Conservation (phyloP, 2,113 vertebrate genomes). For the Campylorhamphus procurvoides region DNA sequence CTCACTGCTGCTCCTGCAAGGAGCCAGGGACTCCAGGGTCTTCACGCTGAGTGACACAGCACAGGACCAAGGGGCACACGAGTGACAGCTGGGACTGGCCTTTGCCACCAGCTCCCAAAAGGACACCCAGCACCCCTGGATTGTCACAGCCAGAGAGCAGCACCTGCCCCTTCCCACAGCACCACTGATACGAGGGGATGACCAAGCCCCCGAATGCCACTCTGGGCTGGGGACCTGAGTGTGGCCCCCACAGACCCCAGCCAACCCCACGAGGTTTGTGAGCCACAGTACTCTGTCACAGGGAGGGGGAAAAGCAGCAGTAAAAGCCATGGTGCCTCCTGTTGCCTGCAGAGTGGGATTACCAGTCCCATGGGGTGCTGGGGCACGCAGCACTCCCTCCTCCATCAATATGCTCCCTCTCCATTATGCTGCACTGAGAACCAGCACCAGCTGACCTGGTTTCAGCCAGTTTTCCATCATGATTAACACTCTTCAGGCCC, state of each 20-base stretch:
- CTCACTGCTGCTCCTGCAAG: accelerated
- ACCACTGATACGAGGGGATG: accelerated
- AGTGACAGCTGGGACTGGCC: neutral
- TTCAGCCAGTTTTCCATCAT: constrained; percentile 64
- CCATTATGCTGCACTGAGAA: neutral
- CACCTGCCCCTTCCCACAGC: neutral
- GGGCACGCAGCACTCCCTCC: neutral
- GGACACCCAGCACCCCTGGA: accelerated
- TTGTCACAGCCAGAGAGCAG: neutral
- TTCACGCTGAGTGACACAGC: accelerated
- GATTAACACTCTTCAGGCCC: constrained; percentile 60
- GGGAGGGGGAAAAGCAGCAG: neutral
- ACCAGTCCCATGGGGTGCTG: accelerated
- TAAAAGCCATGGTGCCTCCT: neutral
- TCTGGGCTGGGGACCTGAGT: neutral
- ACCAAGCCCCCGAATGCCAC: accelerated
- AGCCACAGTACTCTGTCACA: neutral
- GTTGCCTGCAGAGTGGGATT: accelerated
- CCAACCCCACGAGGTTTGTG: accelerated
- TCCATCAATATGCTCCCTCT: neutral
- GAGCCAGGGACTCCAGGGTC: accelerated
- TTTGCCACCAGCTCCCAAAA: neutral
- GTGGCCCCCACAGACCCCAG: accelerated
- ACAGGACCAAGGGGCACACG: accelerated
- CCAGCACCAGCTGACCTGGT: constrained; percentile 46